phyloP scores from a whole-genome alignment of 2,113 vertebrate species.

The Eidolon helvum region DNA sequence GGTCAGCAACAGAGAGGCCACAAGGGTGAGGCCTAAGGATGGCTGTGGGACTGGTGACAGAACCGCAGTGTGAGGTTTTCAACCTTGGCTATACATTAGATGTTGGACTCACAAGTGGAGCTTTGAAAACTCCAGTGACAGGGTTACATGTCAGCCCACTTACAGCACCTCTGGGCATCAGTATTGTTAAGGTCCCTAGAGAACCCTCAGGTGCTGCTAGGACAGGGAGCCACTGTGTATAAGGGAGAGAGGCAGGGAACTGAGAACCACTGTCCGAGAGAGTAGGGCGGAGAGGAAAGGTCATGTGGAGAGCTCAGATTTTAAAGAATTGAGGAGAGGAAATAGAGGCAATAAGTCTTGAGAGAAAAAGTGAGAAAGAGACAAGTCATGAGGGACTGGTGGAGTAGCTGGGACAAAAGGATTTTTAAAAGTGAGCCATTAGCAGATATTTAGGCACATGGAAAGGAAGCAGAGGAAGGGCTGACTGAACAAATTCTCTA shows the following conservation, averaged over 20 bases:
- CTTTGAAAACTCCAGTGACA: background rate
- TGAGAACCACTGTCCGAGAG: background rate
- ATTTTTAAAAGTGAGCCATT: background rate
- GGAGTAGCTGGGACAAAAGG: background rate
- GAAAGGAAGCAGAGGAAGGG: constrained; percentile 8
- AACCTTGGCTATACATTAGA: background rate
- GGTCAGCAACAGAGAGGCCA: background rate
- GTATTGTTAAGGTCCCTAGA: background rate
- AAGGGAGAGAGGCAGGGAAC: background rate
- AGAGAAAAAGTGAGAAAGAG: background rate
- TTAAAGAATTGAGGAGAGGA: background rate
- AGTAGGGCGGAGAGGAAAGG: background rate
- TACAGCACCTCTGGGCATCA: background rate
- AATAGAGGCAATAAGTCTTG: background rate
- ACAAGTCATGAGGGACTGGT: background rate
- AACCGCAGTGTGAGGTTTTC: background rate
- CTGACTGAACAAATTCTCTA: background rate
- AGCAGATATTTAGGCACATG: background rate
- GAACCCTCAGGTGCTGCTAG: background rate
- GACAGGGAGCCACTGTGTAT: background rate
- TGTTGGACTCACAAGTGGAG: background rate
- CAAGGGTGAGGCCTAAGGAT: background rate
- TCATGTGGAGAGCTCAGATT: background rate
- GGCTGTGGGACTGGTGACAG: no score
- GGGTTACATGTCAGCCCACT: background rate